These are phyloP conservation scores for Thamnophis elegans DNA, from an alignment of 2,797 vertebrate genomes.

Conservation along the genomic window DNA sequence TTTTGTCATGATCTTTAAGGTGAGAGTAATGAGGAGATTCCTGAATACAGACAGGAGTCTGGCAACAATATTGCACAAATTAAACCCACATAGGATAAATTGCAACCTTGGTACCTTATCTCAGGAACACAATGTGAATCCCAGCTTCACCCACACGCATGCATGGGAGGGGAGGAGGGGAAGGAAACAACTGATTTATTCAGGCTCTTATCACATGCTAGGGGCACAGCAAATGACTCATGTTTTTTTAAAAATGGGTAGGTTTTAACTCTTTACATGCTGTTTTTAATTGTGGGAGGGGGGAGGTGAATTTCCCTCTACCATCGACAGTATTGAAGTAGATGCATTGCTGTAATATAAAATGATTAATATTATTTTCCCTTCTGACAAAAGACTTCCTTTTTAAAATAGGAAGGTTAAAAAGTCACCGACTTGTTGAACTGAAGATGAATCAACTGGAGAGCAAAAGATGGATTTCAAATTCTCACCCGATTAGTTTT, in stretches of 20 bases:
- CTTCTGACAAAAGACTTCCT: background rate
- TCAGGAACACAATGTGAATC: background rate
- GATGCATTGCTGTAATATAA: background rate
- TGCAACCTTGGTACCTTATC: background rate
- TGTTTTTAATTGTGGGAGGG: background rate
- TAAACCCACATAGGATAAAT: background rate
- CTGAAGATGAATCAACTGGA: background rate
- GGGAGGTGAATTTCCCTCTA: background rate
- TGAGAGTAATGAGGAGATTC: background rate
- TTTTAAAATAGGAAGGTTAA: background rate
- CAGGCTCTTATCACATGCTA: background rate
- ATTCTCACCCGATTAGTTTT: background rate
- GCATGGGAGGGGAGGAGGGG: background rate
- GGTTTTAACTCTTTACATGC: background rate
- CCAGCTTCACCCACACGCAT: background rate
- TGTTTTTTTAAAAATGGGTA: background rate
- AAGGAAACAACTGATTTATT: background rate
- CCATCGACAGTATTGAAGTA: background rate
- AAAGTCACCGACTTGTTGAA: background rate
- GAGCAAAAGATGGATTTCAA: background rate
- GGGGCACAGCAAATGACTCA: slow-evolving; percentile 1
- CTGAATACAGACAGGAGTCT: background rate
- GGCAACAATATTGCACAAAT: background rate
- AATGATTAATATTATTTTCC: background rate
- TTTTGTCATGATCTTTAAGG: background rate